Conservation (phyloP, 2,797 vertebrate genomes). For the Kryptopterus vitreolus region DNA sequence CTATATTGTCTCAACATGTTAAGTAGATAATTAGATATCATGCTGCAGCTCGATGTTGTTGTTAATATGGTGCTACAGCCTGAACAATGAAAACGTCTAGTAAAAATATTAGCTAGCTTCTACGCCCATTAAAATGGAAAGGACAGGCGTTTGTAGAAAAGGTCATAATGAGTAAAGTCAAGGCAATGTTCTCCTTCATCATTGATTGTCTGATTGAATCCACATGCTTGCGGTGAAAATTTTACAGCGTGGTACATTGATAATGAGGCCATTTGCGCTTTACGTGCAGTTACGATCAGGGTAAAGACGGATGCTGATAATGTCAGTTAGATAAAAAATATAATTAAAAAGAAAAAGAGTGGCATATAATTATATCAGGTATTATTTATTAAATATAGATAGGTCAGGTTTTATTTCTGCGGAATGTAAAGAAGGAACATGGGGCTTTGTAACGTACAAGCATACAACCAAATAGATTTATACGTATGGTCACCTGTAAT, state of each 20-base stretch:
- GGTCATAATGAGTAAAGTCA: slow-evolving; percentile 32
- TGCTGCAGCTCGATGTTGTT: slow-evolving; percentile 12
- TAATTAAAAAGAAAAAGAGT: slow-evolving; percentile 12
- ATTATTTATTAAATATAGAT: background rate
- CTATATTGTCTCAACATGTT: background rate
- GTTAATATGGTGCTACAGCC: slow-evolving; percentile 34
- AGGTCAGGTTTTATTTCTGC: background rate
- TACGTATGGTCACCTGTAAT: slow-evolving; percentile 7
- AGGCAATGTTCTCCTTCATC: slow-evolving; percentile 19
- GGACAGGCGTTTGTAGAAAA: slow-evolving; percentile 28
- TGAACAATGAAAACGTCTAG: slow-evolving; percentile 29
- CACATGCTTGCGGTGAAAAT: slow-evolving; percentile 49
- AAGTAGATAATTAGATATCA: slow-evolving; percentile 6
- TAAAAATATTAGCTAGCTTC: slow-evolving; percentile 38
- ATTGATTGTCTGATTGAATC: slow-evolving; percentile 39
- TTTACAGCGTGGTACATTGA: slow-evolving; percentile 44
- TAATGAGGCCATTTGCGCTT: slow-evolving; percentile 41
- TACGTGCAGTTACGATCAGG: slow-evolving; percentile 16
- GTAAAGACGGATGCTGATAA: slow-evolving; percentile 40
- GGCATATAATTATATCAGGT: no score
- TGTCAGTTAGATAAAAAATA: slow-evolving; percentile 14
- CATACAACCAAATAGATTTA: background rate
- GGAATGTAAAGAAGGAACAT: background rate
- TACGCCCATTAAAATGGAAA: slow-evolving; percentile 31
- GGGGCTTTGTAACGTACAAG: background rate